Evolutionary conservation across 2,888 invertebrate species (phyloP), one percentile per base, ranked within the genome.

Genomic region (Adela reaumurella): DNA sequence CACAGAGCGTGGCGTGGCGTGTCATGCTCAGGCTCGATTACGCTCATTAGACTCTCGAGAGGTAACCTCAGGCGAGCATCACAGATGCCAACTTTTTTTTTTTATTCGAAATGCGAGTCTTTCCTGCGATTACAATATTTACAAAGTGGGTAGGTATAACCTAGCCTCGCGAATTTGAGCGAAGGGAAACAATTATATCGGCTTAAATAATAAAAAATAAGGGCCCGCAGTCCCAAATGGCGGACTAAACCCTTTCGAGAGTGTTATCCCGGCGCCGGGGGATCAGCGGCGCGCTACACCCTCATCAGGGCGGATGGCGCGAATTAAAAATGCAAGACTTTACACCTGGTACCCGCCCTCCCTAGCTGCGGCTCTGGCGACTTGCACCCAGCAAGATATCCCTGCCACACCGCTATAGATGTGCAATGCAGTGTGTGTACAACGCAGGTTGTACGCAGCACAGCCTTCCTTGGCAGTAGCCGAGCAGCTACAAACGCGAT

Each of bases 301-400:
- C 64, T 68, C 62, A 64, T 68, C 70, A 69, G 62, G 24, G 28
- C 60, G 67, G 69, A 69, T 70, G 71, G 71, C 65, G 63, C 62
- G 63, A 65, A 59, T 66, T 64, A 63, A 63, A 61, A 62, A 61
- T 62, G 60, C 62, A 62, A 59, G 58, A 61, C 54, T 58, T 59
- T 57, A 58, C 72, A 73, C 72, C 72, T 73, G 73, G 64, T 35
- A 35, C 35, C 35, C 35, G 4, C 35, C 35, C 3, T 3, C 11
- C 35, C 4, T 14, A 8, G n/a, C 35, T 3, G 11, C 35, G n/a
- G 11, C 4, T 35, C 35, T 3, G 11, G 11, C 35, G 11, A 14
- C 35, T 14, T 3, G 14, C n/a, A 14, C 14, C 14, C 35, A 35
- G 35, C 14, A 8, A 24, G 24, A 24, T 24, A 24, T 24, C 6